Evolutionary conservation across 2,888 invertebrate species (phyloP), one percentile per base, ranked within the genome.

Genomic region (Heterodera filipjevi): DNA sequence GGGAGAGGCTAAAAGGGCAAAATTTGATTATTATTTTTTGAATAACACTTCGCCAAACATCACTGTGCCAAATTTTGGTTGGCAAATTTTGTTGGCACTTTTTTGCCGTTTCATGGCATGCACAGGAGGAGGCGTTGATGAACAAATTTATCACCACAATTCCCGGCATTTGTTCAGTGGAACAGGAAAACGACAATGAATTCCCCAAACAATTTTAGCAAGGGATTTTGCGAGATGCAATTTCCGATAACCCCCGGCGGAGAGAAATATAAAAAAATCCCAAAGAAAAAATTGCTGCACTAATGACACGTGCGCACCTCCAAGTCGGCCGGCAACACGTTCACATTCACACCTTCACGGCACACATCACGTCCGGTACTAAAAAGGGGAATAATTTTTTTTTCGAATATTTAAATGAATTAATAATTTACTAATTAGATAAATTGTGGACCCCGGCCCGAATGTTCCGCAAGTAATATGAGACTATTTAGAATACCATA

Each of bases 331-430:
- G 88, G 87, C 66, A 84, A 79, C 80, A 84, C 83, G 74, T 82
- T 82, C 80, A 88, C 88, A 76, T 82, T 83, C 33, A 84, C 84
- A 44, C 81, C 83, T 82, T 89, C 89, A 77, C 89, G 85, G 83
- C 85, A 86, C 75, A 89, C 89, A 77, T 89, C 89, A 84, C 89
- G 89, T 33, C 87, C 87, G 27, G 89, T 84, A 78, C 75, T 75
- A 33, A 8, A 75, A 75, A 59, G 30, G 12, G 68, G 30, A 64
- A 66, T 22, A 0, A n/a, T 2, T 70, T 70, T 70, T 49, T 49
- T 16, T n/a, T n/a, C n/a, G n/a, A n/a, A n/a, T n/a, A n/a, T n/a
- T n/a, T n/a, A n/a, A n/a, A n/a, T n/a, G n/a, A n/a, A n/a, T n/a
- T n/a, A n/a, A n/a, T n/a, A n/a, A n/a, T n/a, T n/a, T n/a, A n/a